Conservation (phyloP, 2,888 invertebrate genomes). For the Dichetophora obliterata region DNA sequence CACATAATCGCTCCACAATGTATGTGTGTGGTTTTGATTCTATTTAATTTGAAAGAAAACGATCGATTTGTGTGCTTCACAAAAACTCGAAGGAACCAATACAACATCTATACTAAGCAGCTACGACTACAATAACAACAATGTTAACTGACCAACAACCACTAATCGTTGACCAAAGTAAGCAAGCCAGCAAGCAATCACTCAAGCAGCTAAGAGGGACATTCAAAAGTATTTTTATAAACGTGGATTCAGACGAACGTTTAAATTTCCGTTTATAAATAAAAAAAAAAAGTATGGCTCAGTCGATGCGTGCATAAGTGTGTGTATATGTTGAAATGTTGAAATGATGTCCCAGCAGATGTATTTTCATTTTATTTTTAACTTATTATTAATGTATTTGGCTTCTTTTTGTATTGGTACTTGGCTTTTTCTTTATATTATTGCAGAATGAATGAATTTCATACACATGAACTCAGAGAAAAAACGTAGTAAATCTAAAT, state of each 20-base stretch:
- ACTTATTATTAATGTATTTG: too few species aligned
- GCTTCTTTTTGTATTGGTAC: too few species aligned
- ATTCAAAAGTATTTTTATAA: not conserved
- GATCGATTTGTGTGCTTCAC: slow-evolving; percentile 8
- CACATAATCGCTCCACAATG: not conserved
- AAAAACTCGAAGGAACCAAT: not conserved
- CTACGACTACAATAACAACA: not conserved
- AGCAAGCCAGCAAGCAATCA: not conserved
- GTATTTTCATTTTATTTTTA: too few species aligned
- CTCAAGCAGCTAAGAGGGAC: not conserved
- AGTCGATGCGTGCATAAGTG: too few species aligned
- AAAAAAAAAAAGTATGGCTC: too few species aligned
- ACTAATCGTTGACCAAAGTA: not conserved
- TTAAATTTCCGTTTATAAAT: not conserved
- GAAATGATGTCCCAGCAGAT: too few species aligned
- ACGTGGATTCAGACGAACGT: not conserved
- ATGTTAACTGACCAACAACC: not conserved
- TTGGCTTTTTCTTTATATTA: too few species aligned
- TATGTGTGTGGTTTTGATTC: not conserved
- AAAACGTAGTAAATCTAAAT: too few species aligned
- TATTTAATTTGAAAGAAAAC: not conserved
- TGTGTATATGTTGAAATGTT: too few species aligned
- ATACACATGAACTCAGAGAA: too few species aligned
- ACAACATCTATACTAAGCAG: not conserved
- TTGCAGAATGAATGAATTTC: too few species aligned